Evolutionary conservation across 2,888 invertebrate genomes (phyloP), one percentile per base, ranked within the genome.

Genomic region (Melinaea marsaeus): DNA sequence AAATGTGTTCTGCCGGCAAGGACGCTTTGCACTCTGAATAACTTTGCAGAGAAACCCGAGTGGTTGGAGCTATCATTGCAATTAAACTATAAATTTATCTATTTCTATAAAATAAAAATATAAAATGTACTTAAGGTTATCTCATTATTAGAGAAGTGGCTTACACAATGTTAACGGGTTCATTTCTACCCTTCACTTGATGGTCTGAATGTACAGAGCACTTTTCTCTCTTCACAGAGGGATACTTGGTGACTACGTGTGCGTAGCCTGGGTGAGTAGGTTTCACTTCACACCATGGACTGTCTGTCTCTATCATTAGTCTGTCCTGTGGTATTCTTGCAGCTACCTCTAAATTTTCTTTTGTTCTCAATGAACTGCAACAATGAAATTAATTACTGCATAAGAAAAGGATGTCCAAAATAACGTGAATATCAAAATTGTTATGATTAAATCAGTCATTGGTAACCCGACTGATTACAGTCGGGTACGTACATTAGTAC

Each of bases 231-330:
- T 98, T 98, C 5, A 95, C 94, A 2, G 93, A 88, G 1, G 93
- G 90, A 79, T 94, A 94, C 75, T 93, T 94, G 4, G 97, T 96
- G 64, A 92, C 88, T 5, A 98, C 92, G 77, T 94, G 93, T 74
- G 94, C 91, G 70, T 86, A 94, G 0, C 96, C 95, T 0, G 97
- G 96, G 87, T 99, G 98, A 0, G 95, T 94, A 0, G 95, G 94
- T 74, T 97, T 93, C 63, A 99, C 94, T 78, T 98, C 96, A 80
- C 98, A 98, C 97, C 97, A 98, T 0, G 98, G 98, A 73, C 95
- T 94, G 86, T 98, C 98, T 0, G 98, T 99, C 91, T 99, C 99
- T 60, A 99, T 92, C 92, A 98, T 91, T 45, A 99, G 91, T 69
- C 93, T 93, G 62, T 98, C 94, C 60, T 88, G 90, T 0, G 98